Evolutionary conservation across 2,888 invertebrate species (phyloP).

Genomic region (Cylloceria caligata): DNA sequence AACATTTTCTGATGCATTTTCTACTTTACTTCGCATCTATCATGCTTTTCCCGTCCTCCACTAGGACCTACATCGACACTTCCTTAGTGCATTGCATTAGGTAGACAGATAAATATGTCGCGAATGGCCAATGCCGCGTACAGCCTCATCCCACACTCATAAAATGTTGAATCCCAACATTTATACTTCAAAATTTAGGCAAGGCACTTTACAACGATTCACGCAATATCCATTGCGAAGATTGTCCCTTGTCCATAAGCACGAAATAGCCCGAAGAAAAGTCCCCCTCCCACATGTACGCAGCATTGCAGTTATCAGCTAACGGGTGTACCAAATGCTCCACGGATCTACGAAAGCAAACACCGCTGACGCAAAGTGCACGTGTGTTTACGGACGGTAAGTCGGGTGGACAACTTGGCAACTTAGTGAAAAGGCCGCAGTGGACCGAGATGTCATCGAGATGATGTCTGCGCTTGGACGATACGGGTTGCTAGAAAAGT

Average conservation of each 20-base stretch:
- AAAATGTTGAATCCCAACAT: background rate
- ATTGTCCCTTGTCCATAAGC: slow-evolving; percentile 41
- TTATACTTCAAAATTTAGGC: background rate
- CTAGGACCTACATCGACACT: background rate
- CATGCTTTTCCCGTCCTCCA: slow-evolving; percentile 32
- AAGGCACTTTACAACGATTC: background rate
- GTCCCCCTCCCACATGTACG: slow-evolving; percentile 61
- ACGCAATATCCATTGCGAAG: slow-evolving; percentile 13
- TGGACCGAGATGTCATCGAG: slow-evolving; percentile 70
- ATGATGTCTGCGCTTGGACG: slow-evolving; percentile 61
- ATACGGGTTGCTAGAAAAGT: slow-evolving; percentile 18
- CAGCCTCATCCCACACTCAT: background rate
- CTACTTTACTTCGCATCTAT: slow-evolving; percentile 44
- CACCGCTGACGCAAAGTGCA: slow-evolving; percentile 76
- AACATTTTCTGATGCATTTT: background rate
- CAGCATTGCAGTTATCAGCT: slow-evolving; percentile 45
- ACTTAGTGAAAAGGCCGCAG: slow-evolving; percentile 62
- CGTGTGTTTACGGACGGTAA: slow-evolving; percentile 78
- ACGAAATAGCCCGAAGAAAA: slow-evolving; percentile 21
- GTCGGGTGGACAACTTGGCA: slow-evolving; percentile 67
- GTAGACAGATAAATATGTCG: background rate
- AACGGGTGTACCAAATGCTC: slow-evolving; percentile 17
- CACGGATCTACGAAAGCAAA: slow-evolving; percentile 68
- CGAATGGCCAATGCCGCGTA: background rate
- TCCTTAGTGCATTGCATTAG: background rate